A percentile compares a stretch with the other conserved stretches of the same genome.
Evolutionary conservation across 2,113 vertebrate genomes (phyloP).

Genomic region (Eolophus roseicapilla): DNA sequence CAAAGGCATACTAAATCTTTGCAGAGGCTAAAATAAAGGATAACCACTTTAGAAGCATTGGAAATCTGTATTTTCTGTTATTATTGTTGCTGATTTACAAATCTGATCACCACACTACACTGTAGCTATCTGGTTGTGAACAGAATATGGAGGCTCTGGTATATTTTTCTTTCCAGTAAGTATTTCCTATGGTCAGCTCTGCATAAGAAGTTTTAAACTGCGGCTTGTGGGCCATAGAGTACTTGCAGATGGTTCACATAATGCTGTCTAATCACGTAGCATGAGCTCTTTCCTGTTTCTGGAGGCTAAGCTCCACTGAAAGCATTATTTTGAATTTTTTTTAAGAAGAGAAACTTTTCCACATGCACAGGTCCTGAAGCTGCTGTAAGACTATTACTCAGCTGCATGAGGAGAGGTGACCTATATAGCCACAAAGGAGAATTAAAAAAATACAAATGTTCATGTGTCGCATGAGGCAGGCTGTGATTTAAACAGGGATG

Average conservation of each 20-base stretch:
- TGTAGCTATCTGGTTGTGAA: background rate
- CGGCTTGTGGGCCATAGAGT: background rate
- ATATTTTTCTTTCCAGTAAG: constrained; percentile 1
- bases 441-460: accelerated
- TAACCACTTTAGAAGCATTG: background rate
- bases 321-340: background rate
- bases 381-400: background rate
- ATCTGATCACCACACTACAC: background rate
- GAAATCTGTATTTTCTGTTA: background rate
- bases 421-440: background rate
- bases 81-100: background rate
- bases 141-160: background rate
- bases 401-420: background rate
- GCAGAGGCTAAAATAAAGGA: background rate
- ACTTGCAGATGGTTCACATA: background rate
- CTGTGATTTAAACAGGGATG: background rate
- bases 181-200: constrained; percentile 17
- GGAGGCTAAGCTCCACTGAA: constrained; percentile 2
- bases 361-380: background rate
- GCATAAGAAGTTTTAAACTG: background rate
- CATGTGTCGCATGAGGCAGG: accelerated
- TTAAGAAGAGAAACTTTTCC: background rate
- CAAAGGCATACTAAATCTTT: background rate
- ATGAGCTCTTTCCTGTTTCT: background rate
- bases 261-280: background rate